Percentiles rank a stretch among this genome's conserved stretches.
phyloP scores from a whole-genome alignment of 2,113 vertebrate species.

The Pluvialis apricaria region DNA sequence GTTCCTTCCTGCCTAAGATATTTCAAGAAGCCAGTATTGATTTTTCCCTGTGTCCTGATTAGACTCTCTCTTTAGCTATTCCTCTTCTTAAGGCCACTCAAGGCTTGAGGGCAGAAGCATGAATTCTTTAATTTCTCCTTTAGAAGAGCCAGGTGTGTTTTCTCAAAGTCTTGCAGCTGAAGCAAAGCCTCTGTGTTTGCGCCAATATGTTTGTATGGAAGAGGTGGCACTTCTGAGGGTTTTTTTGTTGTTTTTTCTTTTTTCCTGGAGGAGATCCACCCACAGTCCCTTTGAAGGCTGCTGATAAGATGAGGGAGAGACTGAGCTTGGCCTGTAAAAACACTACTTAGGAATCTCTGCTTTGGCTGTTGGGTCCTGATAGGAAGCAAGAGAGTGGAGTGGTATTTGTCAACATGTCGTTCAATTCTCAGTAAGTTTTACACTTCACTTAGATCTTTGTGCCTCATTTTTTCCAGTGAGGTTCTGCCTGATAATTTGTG shows the following conservation, averaged over 20 bases:
- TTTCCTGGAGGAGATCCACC: slow-evolving; percentile 50
- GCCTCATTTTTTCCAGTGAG: slow-evolving; percentile 56
- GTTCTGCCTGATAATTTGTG: slow-evolving; percentile 32
- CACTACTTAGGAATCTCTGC: slow-evolving; percentile 33
- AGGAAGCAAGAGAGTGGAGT: slow-evolving; percentile 51
- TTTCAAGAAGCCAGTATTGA: not conserved
- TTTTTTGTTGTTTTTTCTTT: not conserved
- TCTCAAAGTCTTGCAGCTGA: slow-evolving; percentile 22
- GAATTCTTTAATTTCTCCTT: slow-evolving; percentile 1
- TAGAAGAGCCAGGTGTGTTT: slow-evolving; percentile 39
- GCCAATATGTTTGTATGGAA: slow-evolving; percentile 9
- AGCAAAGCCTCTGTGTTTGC: slow-evolving; percentile 9
- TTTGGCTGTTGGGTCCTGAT: slow-evolving; percentile 2
- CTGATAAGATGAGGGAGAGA: slow-evolving; percentile 57
- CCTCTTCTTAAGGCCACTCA: slow-evolving; percentile 27
- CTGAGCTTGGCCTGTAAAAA: slow-evolving; percentile 32
- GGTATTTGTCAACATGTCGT: slow-evolving; percentile 60
- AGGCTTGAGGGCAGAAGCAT: not conserved
- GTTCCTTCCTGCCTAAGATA: slow-evolving; percentile 52
- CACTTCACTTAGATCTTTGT: slow-evolving; percentile 20
- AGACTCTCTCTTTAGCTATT: slow-evolving; percentile 7
- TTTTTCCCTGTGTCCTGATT: not conserved
- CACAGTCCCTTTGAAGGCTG: slow-evolving; percentile 46
- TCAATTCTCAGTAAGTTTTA: slow-evolving; percentile 31
- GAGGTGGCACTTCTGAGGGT: slow-evolving; percentile 18